phyloP scores from a whole-genome alignment of 2,797 vertebrate genomes.

The Myotis planiceps region DNA sequence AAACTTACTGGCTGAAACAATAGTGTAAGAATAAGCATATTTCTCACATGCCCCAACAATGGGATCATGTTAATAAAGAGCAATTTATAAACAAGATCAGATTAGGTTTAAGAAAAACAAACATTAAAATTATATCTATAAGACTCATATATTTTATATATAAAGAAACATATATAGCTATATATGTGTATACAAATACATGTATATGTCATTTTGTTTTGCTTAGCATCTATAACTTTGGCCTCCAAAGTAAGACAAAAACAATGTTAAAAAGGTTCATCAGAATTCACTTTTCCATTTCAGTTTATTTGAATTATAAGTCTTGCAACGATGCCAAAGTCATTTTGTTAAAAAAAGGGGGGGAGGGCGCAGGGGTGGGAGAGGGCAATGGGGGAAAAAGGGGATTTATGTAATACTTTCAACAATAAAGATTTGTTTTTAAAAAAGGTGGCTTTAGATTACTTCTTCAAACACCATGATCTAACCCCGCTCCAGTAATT shows the following conservation, averaged over 20 bases:
- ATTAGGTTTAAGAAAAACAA: neutral
- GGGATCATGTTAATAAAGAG: neutral
- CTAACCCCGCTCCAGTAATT: neutral
- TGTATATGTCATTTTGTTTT: neutral
- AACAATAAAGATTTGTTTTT: no score
- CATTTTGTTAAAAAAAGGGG: neutral
- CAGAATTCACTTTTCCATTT: conserved; percentile 26
- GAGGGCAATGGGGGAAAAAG: no score
- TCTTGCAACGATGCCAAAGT: neutral
- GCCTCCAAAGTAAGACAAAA: conserved; percentile 11
- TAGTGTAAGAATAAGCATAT: neutral
- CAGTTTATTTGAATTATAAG: conserved; percentile 18
- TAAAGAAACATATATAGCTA: neutral
- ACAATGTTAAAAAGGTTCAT: neutral
- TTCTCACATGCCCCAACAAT: neutral
- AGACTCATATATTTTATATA: neutral
- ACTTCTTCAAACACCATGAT: neutral
- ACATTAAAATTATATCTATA: neutral
- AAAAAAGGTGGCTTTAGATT: neutral
- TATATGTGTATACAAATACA: no score
- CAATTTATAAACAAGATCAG: conserved; percentile 1
- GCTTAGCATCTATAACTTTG: neutral
- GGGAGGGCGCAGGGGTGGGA: no score
- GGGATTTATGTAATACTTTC: no score
- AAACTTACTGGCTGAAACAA: neutral